Conservation (phyloP, 2,888 invertebrate genomes). For the Ectropis crepuscularia region DNA sequence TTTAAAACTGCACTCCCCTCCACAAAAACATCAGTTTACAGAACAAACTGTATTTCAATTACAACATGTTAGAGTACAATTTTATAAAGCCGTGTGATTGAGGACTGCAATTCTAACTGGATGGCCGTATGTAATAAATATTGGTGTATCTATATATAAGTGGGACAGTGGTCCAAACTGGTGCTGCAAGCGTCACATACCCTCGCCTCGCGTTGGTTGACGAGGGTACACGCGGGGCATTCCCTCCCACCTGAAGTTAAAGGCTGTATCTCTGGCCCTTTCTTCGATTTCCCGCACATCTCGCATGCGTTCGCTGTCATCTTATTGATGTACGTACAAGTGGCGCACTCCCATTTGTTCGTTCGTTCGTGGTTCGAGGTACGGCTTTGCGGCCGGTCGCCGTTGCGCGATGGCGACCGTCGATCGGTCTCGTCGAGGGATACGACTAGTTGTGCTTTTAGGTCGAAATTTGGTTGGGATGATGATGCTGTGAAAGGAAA, state of each 20-base stretch:
- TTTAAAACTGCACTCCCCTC: too few species aligned
- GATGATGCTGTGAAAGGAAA: conserved; percentile 45
- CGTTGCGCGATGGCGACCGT: conserved; percentile 57
- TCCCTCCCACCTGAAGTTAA: conserved; percentile 90
- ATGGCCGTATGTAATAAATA: too few species aligned
- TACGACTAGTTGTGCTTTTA: conserved; percentile 76
- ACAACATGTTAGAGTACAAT: too few species aligned
- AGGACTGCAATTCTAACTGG: too few species aligned
- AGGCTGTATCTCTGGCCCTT: conserved; percentile 86
- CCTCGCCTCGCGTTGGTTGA: conserved; percentile 87
- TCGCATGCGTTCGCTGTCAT: conserved; percentile 86
- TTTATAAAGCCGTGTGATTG: too few species aligned
- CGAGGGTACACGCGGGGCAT: conserved; percentile 90
- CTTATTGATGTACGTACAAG: conserved; percentile 89
- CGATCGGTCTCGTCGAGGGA: conserved; percentile 74
- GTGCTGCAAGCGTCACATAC: conserved; percentile 88
- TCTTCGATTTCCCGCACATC: conserved; percentile 89
- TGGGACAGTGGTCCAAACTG: conserved; percentile 89
- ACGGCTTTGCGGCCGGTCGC: conserved; percentile 53
- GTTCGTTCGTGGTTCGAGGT: conserved; percentile 42
- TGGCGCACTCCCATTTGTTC: conserved; percentile 87
- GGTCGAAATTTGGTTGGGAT: conserved; percentile 62
- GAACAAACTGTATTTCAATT: too few species aligned
- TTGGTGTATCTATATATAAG: conserved; percentile 85
- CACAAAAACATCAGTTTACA: too few species aligned